Conservation (phyloP, 2,113 vertebrate genomes). For the Colistium nudipinnis region DNA sequence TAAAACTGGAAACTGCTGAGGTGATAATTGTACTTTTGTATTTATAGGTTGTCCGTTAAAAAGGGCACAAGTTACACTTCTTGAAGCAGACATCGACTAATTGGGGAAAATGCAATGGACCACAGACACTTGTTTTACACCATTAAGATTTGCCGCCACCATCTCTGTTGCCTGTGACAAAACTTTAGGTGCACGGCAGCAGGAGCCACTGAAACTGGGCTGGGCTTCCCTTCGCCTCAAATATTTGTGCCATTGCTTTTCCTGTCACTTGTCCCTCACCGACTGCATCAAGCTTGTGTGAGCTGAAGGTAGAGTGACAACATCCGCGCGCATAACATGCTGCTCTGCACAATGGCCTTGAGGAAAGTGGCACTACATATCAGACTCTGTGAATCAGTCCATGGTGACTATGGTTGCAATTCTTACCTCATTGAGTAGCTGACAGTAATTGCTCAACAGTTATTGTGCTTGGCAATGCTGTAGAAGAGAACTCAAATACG, state of each 20-base stretch:
- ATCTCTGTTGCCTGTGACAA: slow-evolving; percentile 3
- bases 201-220: not conserved
- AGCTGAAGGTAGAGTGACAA: not conserved
- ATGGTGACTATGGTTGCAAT: not conserved
- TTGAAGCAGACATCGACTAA: too few species aligned
- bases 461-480: not conserved
- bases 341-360: too few species aligned
- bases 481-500: not conserved
- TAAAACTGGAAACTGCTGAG: not conserved
- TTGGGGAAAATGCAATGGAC: not conserved
- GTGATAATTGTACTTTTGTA: not conserved
- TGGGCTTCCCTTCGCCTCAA: not conserved
- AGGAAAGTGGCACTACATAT: too few species aligned
- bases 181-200: not conserved
- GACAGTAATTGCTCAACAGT: not conserved
- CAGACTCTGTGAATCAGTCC: not conserved
- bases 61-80: too few species aligned
- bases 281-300: not conserved
- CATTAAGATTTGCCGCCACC: not conserved
- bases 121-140: not conserved
- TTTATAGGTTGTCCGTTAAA: too few species aligned
- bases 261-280: not conserved
- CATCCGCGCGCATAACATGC: not conserved
- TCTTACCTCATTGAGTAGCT: not conserved
- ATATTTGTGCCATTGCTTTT: not conserved